phyloP scores from a whole-genome alignment of 1,140 invertebrate species.

The Microplitis mediator region DNA sequence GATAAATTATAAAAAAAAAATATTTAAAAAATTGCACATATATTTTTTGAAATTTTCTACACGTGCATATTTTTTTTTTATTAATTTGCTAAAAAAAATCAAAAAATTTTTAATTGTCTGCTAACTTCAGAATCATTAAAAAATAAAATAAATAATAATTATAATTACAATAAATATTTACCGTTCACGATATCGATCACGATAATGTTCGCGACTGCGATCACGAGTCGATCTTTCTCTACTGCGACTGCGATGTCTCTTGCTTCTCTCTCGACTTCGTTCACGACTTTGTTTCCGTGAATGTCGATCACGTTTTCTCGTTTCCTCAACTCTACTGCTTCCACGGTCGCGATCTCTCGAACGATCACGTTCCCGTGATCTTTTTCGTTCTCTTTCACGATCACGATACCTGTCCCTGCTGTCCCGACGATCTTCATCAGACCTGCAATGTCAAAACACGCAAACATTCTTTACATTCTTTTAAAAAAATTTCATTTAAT shows the following conservation, averaged over 20 bases:
- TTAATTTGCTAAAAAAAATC: too few species aligned
- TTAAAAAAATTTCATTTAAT: slow-evolving; percentile 23
- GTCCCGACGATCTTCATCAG: slow-evolving; percentile 53
- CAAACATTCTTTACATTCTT: slow-evolving; percentile 32
- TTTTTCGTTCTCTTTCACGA: slow-evolving; percentile 45
- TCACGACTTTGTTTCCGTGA: slow-evolving; percentile 45
- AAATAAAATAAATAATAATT: slow-evolving; percentile 6
- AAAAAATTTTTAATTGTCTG: too few species aligned
- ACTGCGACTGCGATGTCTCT: slow-evolving; percentile 31
- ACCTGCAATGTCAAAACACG: slow-evolving; percentile 47
- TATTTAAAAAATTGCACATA: too few species aligned
- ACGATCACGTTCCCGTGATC: slow-evolving; percentile 46
- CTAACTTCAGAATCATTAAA: neutral
- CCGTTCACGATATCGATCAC: slow-evolving; percentile 50
- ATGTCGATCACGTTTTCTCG: slow-evolving; percentile 47
- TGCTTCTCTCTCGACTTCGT: slow-evolving; percentile 46
- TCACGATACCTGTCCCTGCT: slow-evolving; percentile 50
- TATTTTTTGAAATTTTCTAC: too few species aligned
- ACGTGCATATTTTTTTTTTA: too few species aligned
- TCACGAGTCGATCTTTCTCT: slow-evolving; percentile 53
- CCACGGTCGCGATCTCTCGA: slow-evolving; percentile 33
- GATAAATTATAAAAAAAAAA: too few species aligned
- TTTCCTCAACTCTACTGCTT: slow-evolving; percentile 21
- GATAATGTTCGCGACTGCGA: slow-evolving; percentile 49
- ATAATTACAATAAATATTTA: slow-evolving; percentile 29